Evolutionary conservation across 2,888 invertebrate genomes (phyloP).

Genomic region (Tachina fera): DNA sequence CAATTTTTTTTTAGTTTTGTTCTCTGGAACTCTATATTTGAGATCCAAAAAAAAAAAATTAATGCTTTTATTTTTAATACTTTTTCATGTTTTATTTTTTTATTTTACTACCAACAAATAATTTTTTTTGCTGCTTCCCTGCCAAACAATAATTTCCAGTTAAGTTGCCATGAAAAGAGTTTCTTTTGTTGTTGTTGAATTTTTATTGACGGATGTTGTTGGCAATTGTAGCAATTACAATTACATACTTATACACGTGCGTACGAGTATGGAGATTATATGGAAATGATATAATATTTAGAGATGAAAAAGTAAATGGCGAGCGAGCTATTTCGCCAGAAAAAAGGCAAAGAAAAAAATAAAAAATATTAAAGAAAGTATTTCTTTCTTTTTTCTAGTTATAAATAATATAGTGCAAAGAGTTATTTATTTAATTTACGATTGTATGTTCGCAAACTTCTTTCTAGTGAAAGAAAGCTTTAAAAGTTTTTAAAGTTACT

Average conservation of each 20-base stretch:
- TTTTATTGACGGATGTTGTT: constrained; percentile 46
- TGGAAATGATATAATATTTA: constrained; percentile 20
- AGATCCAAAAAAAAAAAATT: constrained; percentile 16
- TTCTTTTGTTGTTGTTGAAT: not conserved
- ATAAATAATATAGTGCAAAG: too few relatives aligned
- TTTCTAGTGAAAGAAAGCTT: too few relatives aligned
- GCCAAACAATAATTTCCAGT: constrained; percentile 53
- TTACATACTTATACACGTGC: not conserved
- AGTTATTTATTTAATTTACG: too few relatives aligned
- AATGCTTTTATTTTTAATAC: constrained; percentile 37
- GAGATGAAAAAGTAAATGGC: not conserved
- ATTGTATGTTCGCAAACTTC: too few relatives aligned
- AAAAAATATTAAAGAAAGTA: not conserved
- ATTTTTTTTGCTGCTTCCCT: constrained; percentile 8
- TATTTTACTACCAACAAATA: constrained; percentile 1
- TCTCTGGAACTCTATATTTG: not conserved
- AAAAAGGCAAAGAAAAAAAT: constrained; percentile 35
- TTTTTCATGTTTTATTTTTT: constrained; percentile 25
- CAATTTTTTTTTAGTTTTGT: constrained; percentile 29
- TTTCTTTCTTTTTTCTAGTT: not conserved
- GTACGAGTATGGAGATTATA: constrained; percentile 18
- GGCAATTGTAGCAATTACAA: constrained; percentile 17
- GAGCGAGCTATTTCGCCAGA: not conserved
- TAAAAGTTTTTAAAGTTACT: too few relatives aligned
- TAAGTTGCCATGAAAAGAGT: constrained; percentile 14